Conservation (phyloP, 1,140 invertebrate genomes). For the Anadara kagoshimensis region DNA sequence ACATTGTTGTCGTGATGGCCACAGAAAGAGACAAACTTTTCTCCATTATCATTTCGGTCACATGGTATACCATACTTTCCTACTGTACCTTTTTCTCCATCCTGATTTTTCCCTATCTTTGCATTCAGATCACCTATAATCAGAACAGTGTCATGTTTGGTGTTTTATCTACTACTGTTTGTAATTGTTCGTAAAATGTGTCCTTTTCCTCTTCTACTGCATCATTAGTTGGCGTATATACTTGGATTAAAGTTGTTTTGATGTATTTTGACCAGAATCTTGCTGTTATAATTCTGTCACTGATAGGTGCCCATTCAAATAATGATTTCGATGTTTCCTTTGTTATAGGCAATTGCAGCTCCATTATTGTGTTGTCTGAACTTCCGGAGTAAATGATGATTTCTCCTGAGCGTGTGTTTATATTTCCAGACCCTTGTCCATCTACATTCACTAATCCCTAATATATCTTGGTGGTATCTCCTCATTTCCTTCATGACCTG, state of each 20-base stretch:
- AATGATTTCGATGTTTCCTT: slow-evolving; percentile 13
- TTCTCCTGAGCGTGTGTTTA: background rate
- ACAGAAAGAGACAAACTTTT: too few relatives aligned
- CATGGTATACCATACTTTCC: slow-evolving; percentile 3
- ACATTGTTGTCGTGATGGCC: too few relatives aligned
- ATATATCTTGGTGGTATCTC: too few relatives aligned
- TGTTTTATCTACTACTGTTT: slow-evolving; percentile 9
- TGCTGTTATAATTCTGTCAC: slow-evolving; percentile 14
- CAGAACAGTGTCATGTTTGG: slow-evolving; percentile 13
- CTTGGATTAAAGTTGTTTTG: slow-evolving; percentile 23
- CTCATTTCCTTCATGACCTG: too few relatives aligned
- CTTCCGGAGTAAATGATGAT: background rate
- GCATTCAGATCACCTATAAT: slow-evolving; percentile 33
- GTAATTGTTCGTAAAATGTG: too few relatives aligned
- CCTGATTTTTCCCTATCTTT: background rate
- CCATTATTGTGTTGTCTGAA: background rate
- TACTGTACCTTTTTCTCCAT: slow-evolving; percentile 8
- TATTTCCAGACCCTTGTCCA: too few relatives aligned
- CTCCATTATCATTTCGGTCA: slow-evolving; percentile 43
- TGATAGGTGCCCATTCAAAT: slow-evolving; percentile 21
- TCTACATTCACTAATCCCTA: too few relatives aligned
- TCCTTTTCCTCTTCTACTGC: too few relatives aligned
- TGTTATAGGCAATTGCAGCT: slow-evolving; percentile 10
- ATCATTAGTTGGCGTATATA: too few relatives aligned
- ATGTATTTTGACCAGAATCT: slow-evolving; percentile 29